Evolutionary conservation across 2,797 vertebrate genomes (phyloP), one percentile per base, ranked within the genome.

Genomic region (Fratercula arctica): DNA sequence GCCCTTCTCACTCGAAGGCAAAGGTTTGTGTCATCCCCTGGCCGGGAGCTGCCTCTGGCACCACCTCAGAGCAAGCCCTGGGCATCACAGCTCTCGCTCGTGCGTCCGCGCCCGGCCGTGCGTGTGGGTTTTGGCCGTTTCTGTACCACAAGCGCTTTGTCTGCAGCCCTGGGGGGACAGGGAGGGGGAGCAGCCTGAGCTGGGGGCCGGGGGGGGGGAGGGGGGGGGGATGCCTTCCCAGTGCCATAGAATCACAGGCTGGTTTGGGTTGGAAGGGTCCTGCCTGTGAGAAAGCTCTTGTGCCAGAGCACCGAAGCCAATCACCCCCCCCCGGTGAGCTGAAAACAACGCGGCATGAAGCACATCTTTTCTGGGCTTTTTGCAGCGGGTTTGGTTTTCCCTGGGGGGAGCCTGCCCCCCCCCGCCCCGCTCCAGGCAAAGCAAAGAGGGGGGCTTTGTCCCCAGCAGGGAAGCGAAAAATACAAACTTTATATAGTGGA

Each of bases 1-100:
- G 85, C 70, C 72, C 85, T 97, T 93, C 82, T 59, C 91, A 23
- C 68, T 93, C 14, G 53, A 80, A 95, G 87, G 91, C 73, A 85
- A 60, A 95, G 61, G 80, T 86, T 56, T 66, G 86, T 94, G 94
- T 35, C 87, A 69, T n/a, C 67, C 77, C 70, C 77, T 51, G 13
- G 1, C 10, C 21, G 70, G 94, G 89, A 90, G 67, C 72, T 80
- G 77, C 75, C 66, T 59, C 57, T 78, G 48, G 73, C 61, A 8
- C 29, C 19, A 0, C 18, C 73, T 39, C 33, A 23, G 43, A 29
- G 46, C 8, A 33, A 18, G 19, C 5, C 13, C 69, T 80, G 35
- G 5, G 24, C 68, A 46, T 69, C 48, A n/a, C 28, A 7, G 70
- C 15, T 33, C 74, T 51, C 37, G 21, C 13, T 12, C 53, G 59